Evolutionary conservation across 1,140 invertebrate genomes (phyloP).

Genomic region (Probaryconus sp.): DNA sequence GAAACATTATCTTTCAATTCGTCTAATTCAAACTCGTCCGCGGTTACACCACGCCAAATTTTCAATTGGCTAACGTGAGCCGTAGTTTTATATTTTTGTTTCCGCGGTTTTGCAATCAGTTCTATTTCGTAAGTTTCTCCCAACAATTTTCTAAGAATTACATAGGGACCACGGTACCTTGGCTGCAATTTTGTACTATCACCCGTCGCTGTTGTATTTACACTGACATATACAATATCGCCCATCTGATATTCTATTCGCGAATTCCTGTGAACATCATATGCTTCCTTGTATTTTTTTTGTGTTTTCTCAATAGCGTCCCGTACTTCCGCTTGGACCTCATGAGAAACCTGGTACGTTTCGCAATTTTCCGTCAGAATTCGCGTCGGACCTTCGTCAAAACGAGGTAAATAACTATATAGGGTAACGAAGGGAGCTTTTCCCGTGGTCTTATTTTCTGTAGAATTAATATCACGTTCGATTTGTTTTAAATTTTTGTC

Average conservation of each 20-base stretch:
- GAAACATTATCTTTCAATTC: too few species aligned
- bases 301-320: slow-evolving; percentile 13
- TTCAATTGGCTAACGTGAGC: slow-evolving; percentile 41
- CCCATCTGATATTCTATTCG: too few species aligned
- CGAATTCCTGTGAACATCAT: neutral
- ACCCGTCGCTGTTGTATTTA: too few species aligned
- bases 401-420: slow-evolving; percentile 31
- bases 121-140: slow-evolving; percentile 22
- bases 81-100: neutral
- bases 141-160: slow-evolving; percentile 10
- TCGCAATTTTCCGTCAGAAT: neutral
- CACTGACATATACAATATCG: too few species aligned
- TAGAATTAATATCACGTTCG: slow-evolving; percentile 30
- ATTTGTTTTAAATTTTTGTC: slow-evolving; percentile 20
- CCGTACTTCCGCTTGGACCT: slow-evolving; percentile 3
- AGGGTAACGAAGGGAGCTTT: slow-evolving; percentile 18
- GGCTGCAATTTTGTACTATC: too few species aligned
- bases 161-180: slow-evolving; percentile 13
- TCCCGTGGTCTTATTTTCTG: slow-evolving; percentile 22
- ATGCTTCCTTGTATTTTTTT: slow-evolving; percentile 1
- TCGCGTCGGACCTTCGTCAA: slow-evolving; percentile 2
- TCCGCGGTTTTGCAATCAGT: neutral
- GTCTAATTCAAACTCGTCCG: neutral
- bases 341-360: too few species aligned
- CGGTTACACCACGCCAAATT: slow-evolving; percentile 10